Conservation (phyloP, 2,888 invertebrate genomes). For the Tortrix viridana region DNA sequence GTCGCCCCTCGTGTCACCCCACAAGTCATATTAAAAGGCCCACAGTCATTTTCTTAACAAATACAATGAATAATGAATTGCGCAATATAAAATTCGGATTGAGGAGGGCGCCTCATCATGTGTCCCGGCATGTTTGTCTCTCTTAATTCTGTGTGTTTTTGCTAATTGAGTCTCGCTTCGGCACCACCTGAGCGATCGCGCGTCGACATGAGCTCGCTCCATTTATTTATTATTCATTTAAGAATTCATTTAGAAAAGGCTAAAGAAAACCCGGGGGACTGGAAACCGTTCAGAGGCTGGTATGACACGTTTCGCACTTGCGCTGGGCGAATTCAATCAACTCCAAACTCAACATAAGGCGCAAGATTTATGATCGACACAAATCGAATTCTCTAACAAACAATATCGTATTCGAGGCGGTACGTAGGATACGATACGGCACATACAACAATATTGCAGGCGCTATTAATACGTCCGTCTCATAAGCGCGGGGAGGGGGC, state of each 20-base stretch:
- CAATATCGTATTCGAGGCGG: slow-evolving; percentile 82
- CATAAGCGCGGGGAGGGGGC: slow-evolving; percentile 70
- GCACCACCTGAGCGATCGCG: slow-evolving; percentile 63
- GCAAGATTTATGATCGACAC: slow-evolving; percentile 84
- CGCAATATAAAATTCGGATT: slow-evolving; percentile 82
- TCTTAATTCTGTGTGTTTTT: slow-evolving; percentile 82
- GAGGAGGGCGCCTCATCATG: slow-evolving; percentile 73
- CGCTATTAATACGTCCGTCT: slow-evolving; percentile 84
- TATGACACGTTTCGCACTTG: slow-evolving; percentile 57
- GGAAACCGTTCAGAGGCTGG: slow-evolving; percentile 15
- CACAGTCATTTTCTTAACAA: slow-evolving; percentile 82
- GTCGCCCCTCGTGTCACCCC: slow-evolving; percentile 49
- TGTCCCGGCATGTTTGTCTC: slow-evolving; percentile 78
- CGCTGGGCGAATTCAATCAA: slow-evolving; percentile 76
- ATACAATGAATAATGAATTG: slow-evolving; percentile 80
- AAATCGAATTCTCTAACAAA: slow-evolving; percentile 84
- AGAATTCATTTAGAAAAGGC: slow-evolving; percentile 62
- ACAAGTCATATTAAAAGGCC: slow-evolving; percentile 84
- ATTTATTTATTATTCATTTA: slow-evolving; percentile 70
- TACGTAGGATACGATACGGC: slow-evolving; percentile 79
- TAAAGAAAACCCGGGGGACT: slow-evolving; percentile 59
- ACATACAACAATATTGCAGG: slow-evolving; percentile 83
- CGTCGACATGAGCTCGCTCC: slow-evolving; percentile 51
- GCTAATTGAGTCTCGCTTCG: slow-evolving; percentile 78
- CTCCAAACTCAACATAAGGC: slow-evolving; percentile 81